Conservation (phyloP, 2,888 invertebrate species). For the Leptinotarsa peninsularis region DNA sequence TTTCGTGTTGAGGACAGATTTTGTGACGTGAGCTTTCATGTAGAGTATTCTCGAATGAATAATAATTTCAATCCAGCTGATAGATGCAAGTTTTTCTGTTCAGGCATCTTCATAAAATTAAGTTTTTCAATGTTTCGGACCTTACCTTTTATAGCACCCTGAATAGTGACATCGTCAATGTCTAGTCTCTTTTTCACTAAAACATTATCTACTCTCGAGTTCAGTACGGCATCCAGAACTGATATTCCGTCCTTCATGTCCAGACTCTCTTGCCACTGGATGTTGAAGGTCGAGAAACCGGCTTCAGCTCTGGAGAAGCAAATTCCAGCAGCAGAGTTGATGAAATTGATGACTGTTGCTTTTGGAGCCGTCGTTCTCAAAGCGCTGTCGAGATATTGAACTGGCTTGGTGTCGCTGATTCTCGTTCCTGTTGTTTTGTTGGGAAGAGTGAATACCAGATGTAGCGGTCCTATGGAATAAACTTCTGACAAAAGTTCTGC, state of each 20-base stretch:
- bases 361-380: constrained; percentile 61
- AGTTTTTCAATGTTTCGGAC: no score
- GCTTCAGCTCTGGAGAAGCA: constrained; percentile 57
- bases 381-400: constrained; percentile 61
- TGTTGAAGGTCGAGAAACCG: constrained; percentile 60
- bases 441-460: constrained; percentile 60
- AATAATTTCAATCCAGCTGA: no score
- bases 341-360: constrained; percentile 61
- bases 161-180: constrained; percentile 57
- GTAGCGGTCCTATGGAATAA: constrained; percentile 57
- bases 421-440: constrained; percentile 49
- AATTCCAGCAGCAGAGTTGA: constrained; percentile 57
- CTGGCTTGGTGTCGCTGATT: constrained; percentile 57
- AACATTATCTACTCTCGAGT: constrained; percentile 55
- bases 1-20: no score
- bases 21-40: no score
- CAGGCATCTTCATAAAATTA: no score
- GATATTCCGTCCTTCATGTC: constrained; percentile 57
- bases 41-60: no score
- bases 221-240: constrained; percentile 60
- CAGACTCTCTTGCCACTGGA: constrained; percentile 57
- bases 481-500: constrained; percentile 56
- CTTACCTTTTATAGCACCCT: constrained; percentile 62
- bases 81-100: no score
- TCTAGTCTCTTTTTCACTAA: constrained; percentile 57